phyloP scores from a whole-genome alignment of 2,113 vertebrate species.

The Phodopus roborovskii region DNA sequence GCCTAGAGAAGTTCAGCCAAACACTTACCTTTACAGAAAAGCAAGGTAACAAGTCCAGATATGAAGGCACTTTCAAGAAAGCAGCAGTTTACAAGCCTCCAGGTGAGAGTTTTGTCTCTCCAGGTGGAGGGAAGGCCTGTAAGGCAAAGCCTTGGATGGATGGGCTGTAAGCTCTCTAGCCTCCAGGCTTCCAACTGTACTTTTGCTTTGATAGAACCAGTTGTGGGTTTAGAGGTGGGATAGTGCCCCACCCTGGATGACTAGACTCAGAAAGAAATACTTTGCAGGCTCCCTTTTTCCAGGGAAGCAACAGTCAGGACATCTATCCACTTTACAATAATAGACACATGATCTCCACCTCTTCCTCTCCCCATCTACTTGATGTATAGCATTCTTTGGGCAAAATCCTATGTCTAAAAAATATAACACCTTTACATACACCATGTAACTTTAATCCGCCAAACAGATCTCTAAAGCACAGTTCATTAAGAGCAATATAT shows the following conservation, averaged over 20 bases:
- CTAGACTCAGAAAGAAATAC: slow-evolving; percentile 6
- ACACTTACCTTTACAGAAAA: slow-evolving; percentile 81
- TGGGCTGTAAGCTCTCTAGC: background rate
- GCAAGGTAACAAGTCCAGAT: slow-evolving; percentile 62
- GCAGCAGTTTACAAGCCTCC: slow-evolving; percentile 62
- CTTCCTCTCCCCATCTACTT: background rate
- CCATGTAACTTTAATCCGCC: background rate
- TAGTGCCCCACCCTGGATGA: background rate
- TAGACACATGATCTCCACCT: background rate
- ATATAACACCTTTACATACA: background rate
- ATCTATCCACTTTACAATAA: background rate
- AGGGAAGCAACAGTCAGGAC: background rate
- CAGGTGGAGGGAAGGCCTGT: background rate
- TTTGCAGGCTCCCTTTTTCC: slow-evolving; percentile 37
- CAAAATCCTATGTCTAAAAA: slow-evolving; percentile 9
- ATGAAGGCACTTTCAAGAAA: slow-evolving; percentile 76
- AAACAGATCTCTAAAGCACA: slow-evolving; percentile 14
- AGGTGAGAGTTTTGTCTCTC: slow-evolving; percentile 80
- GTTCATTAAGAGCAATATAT: background rate
- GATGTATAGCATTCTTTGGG: background rate
- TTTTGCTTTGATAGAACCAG: background rate
- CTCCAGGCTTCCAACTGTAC: background rate
- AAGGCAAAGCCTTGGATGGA: background rate
- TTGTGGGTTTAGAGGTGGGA: background rate
- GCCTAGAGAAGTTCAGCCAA: slow-evolving; percentile 72